Evolutionary conservation across 2,113 vertebrate species (phyloP).

Genomic region (Neodon shergylaensis): DNA sequence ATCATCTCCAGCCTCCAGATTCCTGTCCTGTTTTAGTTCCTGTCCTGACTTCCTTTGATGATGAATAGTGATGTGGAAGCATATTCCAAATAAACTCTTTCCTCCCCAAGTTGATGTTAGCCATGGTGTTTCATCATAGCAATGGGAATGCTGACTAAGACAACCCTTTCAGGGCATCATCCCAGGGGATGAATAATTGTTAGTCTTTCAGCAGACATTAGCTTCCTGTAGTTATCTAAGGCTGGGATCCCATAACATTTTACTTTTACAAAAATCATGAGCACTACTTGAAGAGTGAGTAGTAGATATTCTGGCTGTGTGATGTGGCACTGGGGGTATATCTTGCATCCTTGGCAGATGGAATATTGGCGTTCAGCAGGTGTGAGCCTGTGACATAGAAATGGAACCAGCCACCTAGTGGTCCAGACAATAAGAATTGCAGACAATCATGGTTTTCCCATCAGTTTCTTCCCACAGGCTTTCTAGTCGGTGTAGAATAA

Average conservation of each 20-base stretch:
- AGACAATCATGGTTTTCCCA: constrained; percentile 25
- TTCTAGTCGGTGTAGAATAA: not conserved
- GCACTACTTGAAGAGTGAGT: not conserved
- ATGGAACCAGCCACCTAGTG: not conserved
- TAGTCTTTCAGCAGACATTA: not conserved
- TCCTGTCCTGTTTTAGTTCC: not conserved
- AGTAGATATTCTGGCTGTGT: not conserved
- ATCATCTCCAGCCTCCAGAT: not conserved
- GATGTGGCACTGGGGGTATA: not conserved
- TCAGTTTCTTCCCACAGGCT: not conserved
- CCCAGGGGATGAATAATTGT: not conserved
- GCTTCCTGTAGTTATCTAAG: not conserved
- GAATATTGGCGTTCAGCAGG: not conserved
- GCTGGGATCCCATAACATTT: not conserved
- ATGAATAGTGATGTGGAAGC: not conserved
- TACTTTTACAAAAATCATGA: not conserved
- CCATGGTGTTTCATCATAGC: not conserved
- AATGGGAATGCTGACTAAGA: not conserved
- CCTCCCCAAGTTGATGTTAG: not conserved
- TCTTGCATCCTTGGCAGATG: not conserved
- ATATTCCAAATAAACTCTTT: not conserved
- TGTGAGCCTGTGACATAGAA: not conserved
- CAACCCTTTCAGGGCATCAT: not conserved
- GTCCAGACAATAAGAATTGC: constrained; percentile 35
- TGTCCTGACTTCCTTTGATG: not conserved